Evolutionary conservation across 2,797 vertebrate species (phyloP).

Genomic region (Micromesistius poutassou): DNA sequence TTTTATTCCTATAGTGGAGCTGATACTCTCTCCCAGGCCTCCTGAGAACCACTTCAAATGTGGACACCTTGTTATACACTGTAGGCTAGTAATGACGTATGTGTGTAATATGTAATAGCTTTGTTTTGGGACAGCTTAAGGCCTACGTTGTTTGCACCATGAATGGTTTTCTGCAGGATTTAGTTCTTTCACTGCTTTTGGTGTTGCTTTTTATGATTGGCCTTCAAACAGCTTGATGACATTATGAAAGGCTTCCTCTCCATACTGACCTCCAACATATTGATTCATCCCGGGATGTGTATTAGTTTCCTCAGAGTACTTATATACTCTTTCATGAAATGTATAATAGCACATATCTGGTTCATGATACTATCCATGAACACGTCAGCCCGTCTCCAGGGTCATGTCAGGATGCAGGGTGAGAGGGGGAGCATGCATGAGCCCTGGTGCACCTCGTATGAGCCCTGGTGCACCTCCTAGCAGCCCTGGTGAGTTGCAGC

Average conservation of each 20-base stretch:
- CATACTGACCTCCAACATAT: not conserved
- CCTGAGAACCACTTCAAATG: not conserved
- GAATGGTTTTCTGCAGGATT: not conserved
- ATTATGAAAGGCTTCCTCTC: not conserved
- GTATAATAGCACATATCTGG: not conserved
- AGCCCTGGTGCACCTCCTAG: too few species aligned
- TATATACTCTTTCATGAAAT: not conserved
- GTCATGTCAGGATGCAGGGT: conserved; percentile 71
- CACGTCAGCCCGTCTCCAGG: conserved; percentile 36
- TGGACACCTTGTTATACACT: not conserved
- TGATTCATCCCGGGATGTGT: not conserved
- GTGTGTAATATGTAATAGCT: not conserved
- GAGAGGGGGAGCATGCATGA: conserved; percentile 26
- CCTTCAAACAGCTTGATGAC: not conserved
- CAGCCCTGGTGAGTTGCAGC: not conserved
- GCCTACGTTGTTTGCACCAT: not conserved
- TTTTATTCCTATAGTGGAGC: not conserved
- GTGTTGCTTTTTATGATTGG: not conserved
- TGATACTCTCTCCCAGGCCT: not conserved
- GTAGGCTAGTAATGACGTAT: not conserved
- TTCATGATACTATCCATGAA: not conserved
- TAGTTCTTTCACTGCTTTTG: too few species aligned
- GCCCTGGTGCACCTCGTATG: too few species aligned
- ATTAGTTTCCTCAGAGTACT: not conserved
- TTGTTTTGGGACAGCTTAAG: not conserved